Evolutionary conservation across 2,797 vertebrate genomes (phyloP).

Genomic region (Adrianichthys oophorus): DNA sequence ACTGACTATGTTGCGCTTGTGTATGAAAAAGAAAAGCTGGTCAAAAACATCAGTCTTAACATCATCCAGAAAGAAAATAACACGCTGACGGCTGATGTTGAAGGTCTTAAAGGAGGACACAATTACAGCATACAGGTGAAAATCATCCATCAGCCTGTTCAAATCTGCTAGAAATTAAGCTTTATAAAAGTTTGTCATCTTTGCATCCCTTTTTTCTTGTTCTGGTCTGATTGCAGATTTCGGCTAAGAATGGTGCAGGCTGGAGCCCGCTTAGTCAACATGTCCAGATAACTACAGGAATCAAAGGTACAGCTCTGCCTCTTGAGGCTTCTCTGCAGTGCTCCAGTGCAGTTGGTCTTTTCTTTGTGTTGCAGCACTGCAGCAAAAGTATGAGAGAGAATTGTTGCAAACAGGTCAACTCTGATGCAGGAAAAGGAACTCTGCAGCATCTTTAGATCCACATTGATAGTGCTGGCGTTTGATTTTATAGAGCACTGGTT

Average conservation of each 20-base stretch:
- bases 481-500: constrained; percentile 5
- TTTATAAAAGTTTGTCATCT: not conserved
- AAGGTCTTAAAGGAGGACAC: constrained; percentile 91
- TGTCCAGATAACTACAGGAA: constrained; percentile 89
- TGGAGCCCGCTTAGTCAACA: constrained; percentile 89
- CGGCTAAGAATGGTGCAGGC: constrained; percentile 91
- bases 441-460: constrained; percentile 3
- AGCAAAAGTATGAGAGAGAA: constrained; percentile 21
- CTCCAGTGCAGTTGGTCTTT: constrained; percentile 5
- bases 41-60: constrained; percentile 81
- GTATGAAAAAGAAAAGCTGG: constrained; percentile 81
- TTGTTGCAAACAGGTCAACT: constrained; percentile 1
- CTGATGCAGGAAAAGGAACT: constrained; percentile 14
- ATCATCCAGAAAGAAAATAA: constrained; percentile 80
- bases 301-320: constrained; percentile 79
- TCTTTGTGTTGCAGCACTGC: constrained; percentile 21
- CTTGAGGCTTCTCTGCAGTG: constrained; percentile 5
- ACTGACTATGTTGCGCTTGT: constrained; percentile 87
- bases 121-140: constrained; percentile 91
- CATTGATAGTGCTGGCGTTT: constrained; percentile 12
- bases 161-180: not conserved
- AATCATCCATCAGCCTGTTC: not conserved
- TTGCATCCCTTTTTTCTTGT: constrained; percentile 4
- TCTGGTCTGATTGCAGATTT: constrained; percentile 80
- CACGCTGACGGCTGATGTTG: constrained; percentile 83